Evolutionary conservation across 2,797 vertebrate genomes (phyloP).

Genomic region (Momotus momota): DNA sequence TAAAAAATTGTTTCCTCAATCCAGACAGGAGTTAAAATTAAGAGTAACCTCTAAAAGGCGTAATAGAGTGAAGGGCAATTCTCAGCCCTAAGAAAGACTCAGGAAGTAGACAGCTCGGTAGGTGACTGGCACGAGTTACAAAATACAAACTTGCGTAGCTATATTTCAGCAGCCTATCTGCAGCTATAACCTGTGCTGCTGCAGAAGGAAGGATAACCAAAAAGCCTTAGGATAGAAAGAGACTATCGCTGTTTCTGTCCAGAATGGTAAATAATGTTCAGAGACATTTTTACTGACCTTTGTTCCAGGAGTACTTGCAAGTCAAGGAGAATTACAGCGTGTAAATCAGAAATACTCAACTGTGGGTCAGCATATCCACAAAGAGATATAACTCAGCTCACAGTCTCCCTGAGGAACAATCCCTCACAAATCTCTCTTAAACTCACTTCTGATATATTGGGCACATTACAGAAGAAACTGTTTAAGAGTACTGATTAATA

Average conservation of each 20-base stretch:
- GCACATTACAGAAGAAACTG: neutral
- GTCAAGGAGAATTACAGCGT: constrained; percentile 34
- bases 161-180: neutral
- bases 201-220: neutral
- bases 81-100: neutral
- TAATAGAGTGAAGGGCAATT: neutral
- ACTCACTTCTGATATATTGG: neutral
- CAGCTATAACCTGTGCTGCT: neutral
- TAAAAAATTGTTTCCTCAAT: neutral
- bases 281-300: constrained; percentile 13
- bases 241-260: neutral
- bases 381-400: neutral
- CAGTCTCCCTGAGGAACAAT: neutral
- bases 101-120: neutral
- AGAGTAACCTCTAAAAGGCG: neutral
- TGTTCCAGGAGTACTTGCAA: constrained; percentile 1
- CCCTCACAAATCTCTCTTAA: constrained; percentile 26
- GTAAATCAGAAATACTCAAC: constrained; percentile 19
- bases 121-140: neutral
- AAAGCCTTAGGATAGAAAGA: neutral
- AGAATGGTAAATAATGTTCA: constrained; percentile 9
- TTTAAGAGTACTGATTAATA: constrained; percentile 36
- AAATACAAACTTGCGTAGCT: neutral
- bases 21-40: neutral
- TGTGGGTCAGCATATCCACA: constrained; percentile 1